Conservation (phyloP, 1,140 invertebrate genomes). For the Argopecten irradians region DNA sequence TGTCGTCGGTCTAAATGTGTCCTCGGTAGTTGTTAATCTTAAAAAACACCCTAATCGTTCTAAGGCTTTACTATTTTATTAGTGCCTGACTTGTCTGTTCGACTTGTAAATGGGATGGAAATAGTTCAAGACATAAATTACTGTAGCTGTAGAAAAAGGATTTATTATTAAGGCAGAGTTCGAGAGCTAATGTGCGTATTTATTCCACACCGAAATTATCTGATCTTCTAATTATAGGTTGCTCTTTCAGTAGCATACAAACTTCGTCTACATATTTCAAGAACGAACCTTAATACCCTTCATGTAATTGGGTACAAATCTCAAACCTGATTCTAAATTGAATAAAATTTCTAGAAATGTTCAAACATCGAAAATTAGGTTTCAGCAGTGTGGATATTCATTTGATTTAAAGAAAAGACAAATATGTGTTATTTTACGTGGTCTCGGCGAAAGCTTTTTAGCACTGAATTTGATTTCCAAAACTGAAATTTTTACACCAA, state of each 20-base stretch:
- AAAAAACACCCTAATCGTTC: not conserved
- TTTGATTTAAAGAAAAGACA: not conserved
- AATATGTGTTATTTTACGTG: not conserved
- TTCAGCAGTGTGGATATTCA: constrained; percentile 9
- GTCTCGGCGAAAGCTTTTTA: not conserved
- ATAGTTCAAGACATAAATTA: not conserved
- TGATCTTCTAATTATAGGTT: not conserved
- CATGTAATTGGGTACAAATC: not conserved
- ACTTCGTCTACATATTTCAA: not conserved
- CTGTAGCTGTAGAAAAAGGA: not conserved
- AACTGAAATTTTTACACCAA: not conserved
- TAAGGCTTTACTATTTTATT: not conserved
- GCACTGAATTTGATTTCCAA: not conserved
- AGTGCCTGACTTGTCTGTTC: not conserved
- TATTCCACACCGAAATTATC: not conserved
- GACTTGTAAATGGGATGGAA: not conserved
- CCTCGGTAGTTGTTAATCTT: not conserved
- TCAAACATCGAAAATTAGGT: constrained; percentile 10
- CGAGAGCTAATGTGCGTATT: not conserved
- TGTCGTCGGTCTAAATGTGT: no score
- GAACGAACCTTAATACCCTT: not conserved
- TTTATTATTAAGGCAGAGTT: not conserved
- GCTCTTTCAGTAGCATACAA: not conserved
- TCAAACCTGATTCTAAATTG: constrained; percentile 10
- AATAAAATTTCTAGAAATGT: constrained; percentile 5